These are phyloP conservation scores for Poeciliopsis presidionis DNA, from an alignment of 2,797 vertebrate species.

Conservation along the genomic window DNA sequence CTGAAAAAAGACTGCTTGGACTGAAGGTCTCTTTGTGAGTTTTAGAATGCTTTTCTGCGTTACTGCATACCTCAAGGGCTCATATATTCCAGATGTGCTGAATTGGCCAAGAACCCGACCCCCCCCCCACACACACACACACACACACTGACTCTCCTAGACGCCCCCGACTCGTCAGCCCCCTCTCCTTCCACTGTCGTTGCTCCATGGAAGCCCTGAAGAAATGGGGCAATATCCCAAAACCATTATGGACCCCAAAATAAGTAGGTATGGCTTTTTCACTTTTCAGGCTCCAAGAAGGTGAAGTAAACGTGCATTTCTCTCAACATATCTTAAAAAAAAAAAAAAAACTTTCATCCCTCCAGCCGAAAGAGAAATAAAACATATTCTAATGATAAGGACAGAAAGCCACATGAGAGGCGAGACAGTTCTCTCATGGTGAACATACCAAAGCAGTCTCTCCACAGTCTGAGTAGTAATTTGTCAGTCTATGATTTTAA, in stretches of 20 bases:
- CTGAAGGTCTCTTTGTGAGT: constrained; percentile 84
- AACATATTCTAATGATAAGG: constrained; percentile 65
- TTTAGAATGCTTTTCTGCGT: constrained; percentile 83
- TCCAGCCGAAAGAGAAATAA: constrained; percentile 32
- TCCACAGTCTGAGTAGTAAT: constrained; percentile 58
- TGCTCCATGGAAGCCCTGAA: constrained; percentile 70
- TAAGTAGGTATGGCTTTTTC: constrained; percentile 50
- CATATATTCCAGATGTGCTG: constrained; percentile 88
- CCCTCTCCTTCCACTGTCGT: constrained; percentile 41
- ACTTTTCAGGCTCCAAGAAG: constrained; percentile 40
- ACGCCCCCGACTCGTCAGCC: constrained; percentile 60
- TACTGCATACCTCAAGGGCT: constrained; percentile 86
- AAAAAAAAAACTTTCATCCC: constrained; percentile 32
- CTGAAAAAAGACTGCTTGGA: constrained; percentile 58
- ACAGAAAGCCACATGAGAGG: constrained; percentile 61
- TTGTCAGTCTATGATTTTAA: constrained; percentile 64
- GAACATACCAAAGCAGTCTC: constrained; percentile 32
- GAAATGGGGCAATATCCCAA: constrained; percentile 69
- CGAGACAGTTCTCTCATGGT: constrained; percentile 31
- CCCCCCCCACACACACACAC: constrained; percentile 21
- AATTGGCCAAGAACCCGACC: constrained; percentile 70
- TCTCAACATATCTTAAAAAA: constrained; percentile 18
- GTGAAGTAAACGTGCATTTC: constrained; percentile 33
- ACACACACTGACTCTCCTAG: constrained; percentile 26
- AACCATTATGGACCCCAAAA: constrained; percentile 71